Evolutionary conservation across 1,140 invertebrate species (phyloP), one percentile per base, ranked within the genome.

Genomic region (Calliopsis andreniformis): DNA sequence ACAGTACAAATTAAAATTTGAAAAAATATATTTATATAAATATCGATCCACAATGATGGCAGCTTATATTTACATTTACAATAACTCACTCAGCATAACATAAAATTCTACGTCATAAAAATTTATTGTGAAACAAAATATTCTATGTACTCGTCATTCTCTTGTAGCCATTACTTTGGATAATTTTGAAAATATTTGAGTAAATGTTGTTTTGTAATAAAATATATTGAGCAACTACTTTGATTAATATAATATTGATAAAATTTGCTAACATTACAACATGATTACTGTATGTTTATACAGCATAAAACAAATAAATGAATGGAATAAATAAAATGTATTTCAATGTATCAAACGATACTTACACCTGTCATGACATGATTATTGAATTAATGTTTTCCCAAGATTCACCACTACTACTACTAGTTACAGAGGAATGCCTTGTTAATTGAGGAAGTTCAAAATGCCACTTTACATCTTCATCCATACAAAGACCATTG

Each of bases 381-480:
- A 20, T 47, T 47, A 64, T 1, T 83, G 16, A 84, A 68, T 43
- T 84, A 28, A 68, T 75, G n/a, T 82, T 84, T 30, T 87, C 79
- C 56, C 55, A 80, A n/a, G 86, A 87, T 58, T 90, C 83, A 25
- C 76, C 84, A 59, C 70, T 86, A 78, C 78, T 89, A 58, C 69
- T 88, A 43, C 70, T 89, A 30, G 83, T 87, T 18, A 86, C 75
- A n/a, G 90, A 92, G 25, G 88, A 91, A 87, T 90, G 78, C 79
- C 87, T 87, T 23, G 69, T 86, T 6, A 89, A 62, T 43, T 87
- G 83, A 12, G 92, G 92, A 20, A 93, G 79, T 53, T 93, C 91
- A 81, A 93, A 93, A 80, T 93, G 92, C 89, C 89, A 93, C 49
- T 87, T 88, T 42, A 55, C 79, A 78, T 82, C 61, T 16, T 80